Percentiles rank a stretch among this genome's conserved stretches.
phyloP scores from a whole-genome alignment of 2,888 invertebrate genomes.

The Epistrophe eligans region DNA sequence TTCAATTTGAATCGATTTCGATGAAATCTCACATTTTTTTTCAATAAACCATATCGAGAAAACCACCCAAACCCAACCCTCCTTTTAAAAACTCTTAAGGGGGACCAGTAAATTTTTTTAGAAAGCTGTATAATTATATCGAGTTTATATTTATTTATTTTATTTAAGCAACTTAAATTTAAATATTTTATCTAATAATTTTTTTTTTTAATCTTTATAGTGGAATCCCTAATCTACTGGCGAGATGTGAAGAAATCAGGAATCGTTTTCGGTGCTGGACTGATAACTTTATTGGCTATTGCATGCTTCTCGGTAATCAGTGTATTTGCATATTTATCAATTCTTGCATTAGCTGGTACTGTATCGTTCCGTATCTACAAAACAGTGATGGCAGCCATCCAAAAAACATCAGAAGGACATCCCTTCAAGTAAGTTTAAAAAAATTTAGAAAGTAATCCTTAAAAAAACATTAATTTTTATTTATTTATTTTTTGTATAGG shows the following conservation, averaged over 20 bases:
- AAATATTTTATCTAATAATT: background rate
- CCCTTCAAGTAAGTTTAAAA: slow-evolving; percentile 94
- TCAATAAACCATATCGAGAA: too few relatives aligned
- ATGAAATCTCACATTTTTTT: too few relatives aligned
- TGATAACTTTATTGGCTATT: slow-evolving; percentile 95
- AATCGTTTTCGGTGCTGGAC: slow-evolving; percentile 94
- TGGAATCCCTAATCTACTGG: slow-evolving; percentile 99
- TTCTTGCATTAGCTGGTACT: slow-evolving; percentile 93
- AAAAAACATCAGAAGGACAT: slow-evolving; percentile 98
- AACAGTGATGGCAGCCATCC: slow-evolving; percentile 96
- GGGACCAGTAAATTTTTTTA: too few relatives aligned
- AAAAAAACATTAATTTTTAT: background rate
- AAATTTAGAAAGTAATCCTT: background rate
- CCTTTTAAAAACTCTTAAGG: too few relatives aligned
- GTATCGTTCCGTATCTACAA: slow-evolving; percentile 98
- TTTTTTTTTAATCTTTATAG: slow-evolving; percentile 85
- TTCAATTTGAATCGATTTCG: too few relatives aligned
- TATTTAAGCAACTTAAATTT: background rate
- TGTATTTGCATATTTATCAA: slow-evolving; percentile 96
- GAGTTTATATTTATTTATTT: too few relatives aligned
- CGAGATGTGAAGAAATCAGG: slow-evolving; percentile 97
- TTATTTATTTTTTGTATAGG: slow-evolving; percentile 84
- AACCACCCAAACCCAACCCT: too few relatives aligned
- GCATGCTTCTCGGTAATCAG: slow-evolving; percentile 98
- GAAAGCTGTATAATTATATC: too few relatives aligned